Evolutionary conservation across 2,888 invertebrate species (phyloP).

Genomic region (Chaetoderma sp.): DNA sequence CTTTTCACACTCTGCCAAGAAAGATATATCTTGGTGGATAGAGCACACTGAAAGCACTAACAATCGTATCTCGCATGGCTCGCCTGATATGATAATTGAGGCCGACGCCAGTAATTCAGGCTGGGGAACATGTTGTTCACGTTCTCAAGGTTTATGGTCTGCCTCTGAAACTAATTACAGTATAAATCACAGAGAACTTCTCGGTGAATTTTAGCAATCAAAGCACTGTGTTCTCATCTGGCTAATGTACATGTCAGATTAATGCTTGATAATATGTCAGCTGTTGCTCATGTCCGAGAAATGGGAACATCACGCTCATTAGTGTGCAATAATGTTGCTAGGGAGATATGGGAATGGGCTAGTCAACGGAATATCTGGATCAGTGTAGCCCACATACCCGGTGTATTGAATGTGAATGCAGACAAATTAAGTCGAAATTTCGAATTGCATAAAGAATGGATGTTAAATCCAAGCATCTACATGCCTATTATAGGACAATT

Average conservation of each 20-base stretch:
- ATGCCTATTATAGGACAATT: neutral
- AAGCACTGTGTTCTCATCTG: neutral
- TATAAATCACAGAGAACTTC: neutral
- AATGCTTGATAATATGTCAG: neutral
- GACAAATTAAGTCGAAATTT: slow-evolving; percentile 6
- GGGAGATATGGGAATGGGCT: neutral
- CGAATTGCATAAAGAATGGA: slow-evolving; percentile 7
- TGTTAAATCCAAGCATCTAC: neutral
- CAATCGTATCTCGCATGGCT: neutral
- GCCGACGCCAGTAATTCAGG: slow-evolving; percentile 2
- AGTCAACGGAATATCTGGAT: neutral
- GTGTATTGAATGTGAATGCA: slow-evolving; percentile 7
- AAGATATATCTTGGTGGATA: slow-evolving; percentile 11
- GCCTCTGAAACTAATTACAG: neutral
- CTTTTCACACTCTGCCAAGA: neutral
- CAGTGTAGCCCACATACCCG: slow-evolving; percentile 4
- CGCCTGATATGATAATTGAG: slow-evolving; percentile 4
- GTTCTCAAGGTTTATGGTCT: slow-evolving; percentile 1
- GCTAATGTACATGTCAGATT: neutral
- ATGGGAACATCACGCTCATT: neutral
- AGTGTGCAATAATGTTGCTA: neutral
- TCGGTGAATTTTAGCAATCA: neutral
- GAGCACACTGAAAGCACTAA: neutral
- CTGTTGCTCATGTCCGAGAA: neutral
- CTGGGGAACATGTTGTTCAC: slow-evolving; percentile 4